Percentiles rank a stretch among this genome's conserved stretches.
Evolutionary conservation across 1,140 invertebrate genomes (phyloP).

Genomic region (Holotrichia oblita): DNA sequence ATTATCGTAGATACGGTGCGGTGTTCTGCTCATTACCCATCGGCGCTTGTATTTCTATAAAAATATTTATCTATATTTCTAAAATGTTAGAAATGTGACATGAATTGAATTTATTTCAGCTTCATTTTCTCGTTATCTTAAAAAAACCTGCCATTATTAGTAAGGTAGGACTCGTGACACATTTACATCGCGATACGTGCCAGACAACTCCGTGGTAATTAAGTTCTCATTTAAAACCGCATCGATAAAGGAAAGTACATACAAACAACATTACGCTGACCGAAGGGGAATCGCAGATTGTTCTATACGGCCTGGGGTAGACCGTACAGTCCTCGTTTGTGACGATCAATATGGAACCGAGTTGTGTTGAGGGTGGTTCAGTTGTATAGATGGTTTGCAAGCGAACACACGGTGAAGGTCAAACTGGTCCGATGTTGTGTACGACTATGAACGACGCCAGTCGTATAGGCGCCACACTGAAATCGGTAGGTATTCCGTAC

Average conservation of each 20-base stretch:
- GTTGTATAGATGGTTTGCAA: not conserved
- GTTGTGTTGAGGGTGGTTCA: constrained; percentile 32
- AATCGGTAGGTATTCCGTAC: not conserved
- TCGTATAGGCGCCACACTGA: constrained; percentile 12
- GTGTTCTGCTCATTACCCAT: too few species aligned
- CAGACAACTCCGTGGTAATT: not conserved
- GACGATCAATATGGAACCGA: constrained; percentile 30
- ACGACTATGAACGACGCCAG: not conserved
- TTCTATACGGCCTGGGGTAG: constrained; percentile 9
- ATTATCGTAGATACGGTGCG: too few species aligned
- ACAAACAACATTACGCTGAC: constrained; percentile 15
- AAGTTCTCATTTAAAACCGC: constrained; percentile 30
- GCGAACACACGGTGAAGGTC: constrained; percentile 16
- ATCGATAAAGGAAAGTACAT: constrained; percentile 22
- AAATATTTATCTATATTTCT: too few species aligned
- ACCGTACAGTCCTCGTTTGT: not conserved
- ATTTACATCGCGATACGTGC: too few species aligned
- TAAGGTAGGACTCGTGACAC: too few species aligned
- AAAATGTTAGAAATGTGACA: too few species aligned
- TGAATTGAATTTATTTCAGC: too few species aligned
- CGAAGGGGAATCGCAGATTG: not conserved
- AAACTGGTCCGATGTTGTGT: constrained; percentile 17
- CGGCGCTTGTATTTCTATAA: too few species aligned
- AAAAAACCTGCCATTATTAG: too few species aligned
- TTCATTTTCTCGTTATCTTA: too few species aligned